Percentiles rank a stretch among this genome's conserved stretches.
Conservation (phyloP, 2,797 vertebrate species). For the Rhynchonycteris naso region DNA sequence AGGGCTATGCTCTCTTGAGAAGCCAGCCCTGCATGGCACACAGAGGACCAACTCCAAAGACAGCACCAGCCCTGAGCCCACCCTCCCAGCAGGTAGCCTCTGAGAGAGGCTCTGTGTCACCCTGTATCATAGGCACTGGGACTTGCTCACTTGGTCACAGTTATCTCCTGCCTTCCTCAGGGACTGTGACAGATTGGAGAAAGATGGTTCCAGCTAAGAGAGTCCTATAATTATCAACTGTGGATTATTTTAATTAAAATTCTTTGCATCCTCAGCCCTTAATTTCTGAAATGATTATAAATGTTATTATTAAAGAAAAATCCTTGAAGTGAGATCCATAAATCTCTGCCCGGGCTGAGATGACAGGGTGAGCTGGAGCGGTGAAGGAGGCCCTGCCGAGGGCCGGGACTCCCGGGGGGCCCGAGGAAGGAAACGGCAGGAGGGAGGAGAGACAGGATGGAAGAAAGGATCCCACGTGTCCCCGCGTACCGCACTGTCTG, state of each 20-base stretch:
- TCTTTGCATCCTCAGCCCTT: conserved; percentile 80
- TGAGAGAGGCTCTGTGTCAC: neutral
- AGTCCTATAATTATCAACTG: conserved; percentile 80
- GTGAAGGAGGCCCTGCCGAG: neutral
- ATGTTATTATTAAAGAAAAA: conserved; percentile 82
- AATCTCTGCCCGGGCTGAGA: conserved; percentile 62
- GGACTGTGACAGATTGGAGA: conserved; percentile 74
- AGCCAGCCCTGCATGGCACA: accelerated
- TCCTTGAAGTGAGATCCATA: conserved; percentile 76
- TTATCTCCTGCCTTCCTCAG: conserved; percentile 38
- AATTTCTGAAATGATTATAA: conserved; percentile 83
- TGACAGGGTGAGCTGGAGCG: conserved; percentile 30
- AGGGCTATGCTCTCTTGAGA: neutral
- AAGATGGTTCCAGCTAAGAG: conserved; percentile 77
- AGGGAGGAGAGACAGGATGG: accelerated
- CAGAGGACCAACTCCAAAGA: neutral
- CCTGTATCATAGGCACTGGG: neutral
- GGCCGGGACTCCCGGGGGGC: neutral
- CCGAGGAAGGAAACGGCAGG: accelerated
- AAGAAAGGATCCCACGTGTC: accelerated
- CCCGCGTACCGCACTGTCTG: neutral
- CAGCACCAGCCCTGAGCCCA: accelerated
- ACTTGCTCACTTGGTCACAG: neutral
- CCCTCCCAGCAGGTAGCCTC: neutral
- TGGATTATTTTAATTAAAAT: conserved; percentile 83